phyloP scores from a whole-genome alignment of 2,888 invertebrate species.

The Romanomermis culicivorax region DNA sequence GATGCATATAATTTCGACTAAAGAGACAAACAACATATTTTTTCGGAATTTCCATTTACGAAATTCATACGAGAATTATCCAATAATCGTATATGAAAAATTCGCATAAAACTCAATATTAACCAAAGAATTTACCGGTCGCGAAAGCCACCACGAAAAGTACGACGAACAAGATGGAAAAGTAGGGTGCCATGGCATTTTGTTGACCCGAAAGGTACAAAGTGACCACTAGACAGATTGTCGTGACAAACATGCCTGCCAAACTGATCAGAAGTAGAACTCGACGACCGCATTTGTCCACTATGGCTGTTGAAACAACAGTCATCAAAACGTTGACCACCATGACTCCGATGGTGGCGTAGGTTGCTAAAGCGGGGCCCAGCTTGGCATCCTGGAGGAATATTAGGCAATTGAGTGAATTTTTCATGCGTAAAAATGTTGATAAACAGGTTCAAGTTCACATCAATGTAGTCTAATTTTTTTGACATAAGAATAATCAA shows the following conservation, averaged over 20 bases:
- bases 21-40: too few species aligned
- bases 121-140: too few species aligned
- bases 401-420: too few species aligned
- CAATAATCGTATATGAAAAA: too few species aligned
- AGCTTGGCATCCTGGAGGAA: slow-evolving; percentile 46
- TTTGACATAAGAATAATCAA: too few species aligned
- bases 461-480: too few species aligned
- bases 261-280: slow-evolving; percentile 58
- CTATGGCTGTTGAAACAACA: slow-evolving; percentile 50
- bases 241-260: slow-evolving; percentile 51
- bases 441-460: too few species aligned
- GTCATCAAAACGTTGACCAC: slow-evolving; percentile 69
- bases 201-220: not conserved
- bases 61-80: too few species aligned
- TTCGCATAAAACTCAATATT: too few species aligned
- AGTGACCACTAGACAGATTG: slow-evolving; percentile 43
- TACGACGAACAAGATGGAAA: slow-evolving; percentile 52
- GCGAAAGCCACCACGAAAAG: slow-evolving; percentile 69
- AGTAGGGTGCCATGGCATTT: slow-evolving; percentile 37
- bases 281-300: slow-evolving; percentile 60
- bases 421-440: too few species aligned
- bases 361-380: slow-evolving; percentile 41
- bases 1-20: too few species aligned
- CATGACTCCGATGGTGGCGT: slow-evolving; percentile 43
- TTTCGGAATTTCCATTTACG: too few species aligned